Percentiles rank a stretch among this genome's conserved stretches.
These are phyloP conservation scores for Telmatochromis sp. DNA, from an alignment of 2,113 vertebrate genomes.

Conservation along the genomic window DNA sequence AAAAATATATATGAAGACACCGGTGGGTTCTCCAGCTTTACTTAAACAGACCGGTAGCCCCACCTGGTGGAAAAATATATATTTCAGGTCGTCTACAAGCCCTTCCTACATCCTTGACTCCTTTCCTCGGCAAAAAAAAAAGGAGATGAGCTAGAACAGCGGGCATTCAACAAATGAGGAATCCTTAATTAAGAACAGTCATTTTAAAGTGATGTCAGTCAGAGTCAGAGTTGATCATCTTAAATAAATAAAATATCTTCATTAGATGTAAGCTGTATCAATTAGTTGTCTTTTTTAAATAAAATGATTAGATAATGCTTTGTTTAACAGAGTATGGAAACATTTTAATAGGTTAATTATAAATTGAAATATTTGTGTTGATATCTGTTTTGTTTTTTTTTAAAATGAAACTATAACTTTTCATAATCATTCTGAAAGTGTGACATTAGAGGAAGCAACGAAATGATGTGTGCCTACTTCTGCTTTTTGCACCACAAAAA, in stretches of 20 bases:
- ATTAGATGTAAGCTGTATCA: not conserved
- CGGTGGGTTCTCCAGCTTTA: not conserved
- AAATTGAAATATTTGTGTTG: not conserved
- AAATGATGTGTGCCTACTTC: not conserved
- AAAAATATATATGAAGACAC: not conserved
- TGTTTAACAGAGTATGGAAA: not conserved
- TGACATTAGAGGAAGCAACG: not conserved
- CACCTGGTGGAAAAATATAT: not conserved
- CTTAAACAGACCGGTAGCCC: not conserved
- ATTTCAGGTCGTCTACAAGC: not conserved
- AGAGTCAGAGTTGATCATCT: not conserved
- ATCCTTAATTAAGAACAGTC: not conserved
- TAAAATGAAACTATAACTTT: fast-evolving
- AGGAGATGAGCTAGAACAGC: fast-evolving
- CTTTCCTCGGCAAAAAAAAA: not conserved
- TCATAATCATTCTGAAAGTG: not conserved
- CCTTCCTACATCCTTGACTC: not conserved
- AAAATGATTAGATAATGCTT: not conserved
- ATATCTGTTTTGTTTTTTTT: fast-evolving
- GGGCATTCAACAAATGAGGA: not conserved
- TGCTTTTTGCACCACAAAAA: constrained; percentile 15
- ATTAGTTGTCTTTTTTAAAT: not conserved
- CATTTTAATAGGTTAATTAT: not conserved
- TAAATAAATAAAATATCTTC: not conserved
- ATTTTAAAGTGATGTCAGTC: not conserved